Evolutionary conservation across 2,888 invertebrate species (phyloP).

Genomic region (Cantharis nigra): DNA sequence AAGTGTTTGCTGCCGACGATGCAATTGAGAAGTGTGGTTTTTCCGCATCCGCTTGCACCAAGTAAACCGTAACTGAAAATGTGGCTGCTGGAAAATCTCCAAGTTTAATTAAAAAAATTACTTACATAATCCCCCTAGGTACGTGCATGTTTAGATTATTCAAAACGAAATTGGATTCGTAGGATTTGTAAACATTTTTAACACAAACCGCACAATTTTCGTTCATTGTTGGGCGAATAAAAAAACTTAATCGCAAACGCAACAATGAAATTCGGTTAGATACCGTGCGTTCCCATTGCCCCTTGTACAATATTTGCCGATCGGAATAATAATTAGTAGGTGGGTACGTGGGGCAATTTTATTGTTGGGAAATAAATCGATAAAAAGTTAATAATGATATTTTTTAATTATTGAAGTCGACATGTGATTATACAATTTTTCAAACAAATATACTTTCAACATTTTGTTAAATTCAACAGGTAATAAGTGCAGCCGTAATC

Average conservation of each 20-base stretch:
- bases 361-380: not conserved
- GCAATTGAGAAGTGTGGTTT: slow-evolving; percentile 84
- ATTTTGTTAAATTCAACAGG: slow-evolving; percentile 16
- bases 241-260: too few species aligned
- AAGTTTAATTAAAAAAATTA: not conserved
- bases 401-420: slow-evolving; percentile 26
- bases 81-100: too few species aligned
- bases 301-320: not conserved
- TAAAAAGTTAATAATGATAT: slow-evolving; percentile 2
- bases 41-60: slow-evolving; percentile 90
- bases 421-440: slow-evolving; percentile 23
- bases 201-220: slow-evolving; percentile 64
- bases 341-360: not conserved
- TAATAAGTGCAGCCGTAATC: slow-evolving; percentile 22
- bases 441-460: slow-evolving; percentile 22
- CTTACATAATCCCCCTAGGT: slow-evolving; percentile 78
- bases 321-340: not conserved
- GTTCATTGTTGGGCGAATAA: not conserved
- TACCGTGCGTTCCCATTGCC: not conserved
- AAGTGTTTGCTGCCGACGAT: slow-evolving; percentile 78
- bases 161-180: slow-evolving; percentile 67
- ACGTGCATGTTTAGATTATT: slow-evolving; percentile 75
- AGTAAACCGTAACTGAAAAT: slow-evolving; percentile 77
- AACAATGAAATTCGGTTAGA: not conserved
- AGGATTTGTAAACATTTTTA: slow-evolving; percentile 70